Conservation (phyloP, 2,113 vertebrate genomes). For the Pitta sordida region DNA sequence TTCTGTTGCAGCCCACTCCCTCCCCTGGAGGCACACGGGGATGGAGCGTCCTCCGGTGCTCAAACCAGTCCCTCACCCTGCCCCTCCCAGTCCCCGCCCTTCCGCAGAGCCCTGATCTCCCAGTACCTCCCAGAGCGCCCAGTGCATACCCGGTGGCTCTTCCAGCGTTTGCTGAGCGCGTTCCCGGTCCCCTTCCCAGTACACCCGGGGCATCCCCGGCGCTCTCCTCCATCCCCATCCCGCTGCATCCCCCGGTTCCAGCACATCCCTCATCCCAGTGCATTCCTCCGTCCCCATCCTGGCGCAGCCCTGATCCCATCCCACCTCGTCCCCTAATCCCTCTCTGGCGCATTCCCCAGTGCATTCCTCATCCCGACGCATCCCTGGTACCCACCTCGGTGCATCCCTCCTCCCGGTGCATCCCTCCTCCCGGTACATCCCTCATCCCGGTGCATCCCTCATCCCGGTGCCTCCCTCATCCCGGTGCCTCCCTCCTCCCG, state of each 20-base stretch:
- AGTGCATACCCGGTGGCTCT: not conserved
- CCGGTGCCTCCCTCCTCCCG: not conserved
- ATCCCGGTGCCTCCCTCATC: too few relatives aligned
- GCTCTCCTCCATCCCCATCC: too few relatives aligned
- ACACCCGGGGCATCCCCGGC: not conserved
- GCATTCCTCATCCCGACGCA: rapidly evolving
- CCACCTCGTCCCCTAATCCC: too few relatives aligned
- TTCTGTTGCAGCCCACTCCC: not conserved
- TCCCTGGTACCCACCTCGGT: too few relatives aligned
- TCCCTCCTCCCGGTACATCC: too few relatives aligned
- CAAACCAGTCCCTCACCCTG: not conserved
- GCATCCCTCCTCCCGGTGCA: not conserved
- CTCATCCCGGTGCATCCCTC: not conserved
- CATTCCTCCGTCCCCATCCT: too few relatives aligned
- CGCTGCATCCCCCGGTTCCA: not conserved
- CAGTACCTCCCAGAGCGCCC: not conserved
- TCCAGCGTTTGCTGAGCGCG: not conserved
- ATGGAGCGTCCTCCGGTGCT: too few relatives aligned
- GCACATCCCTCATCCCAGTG: not conserved
- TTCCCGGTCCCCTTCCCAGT: not conserved
- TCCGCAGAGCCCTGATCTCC: not conserved
- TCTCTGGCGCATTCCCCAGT: not conserved
- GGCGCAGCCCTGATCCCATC: not conserved
- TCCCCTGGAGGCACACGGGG: not conserved
- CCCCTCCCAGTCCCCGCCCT: not conserved